Evolutionary conservation across 2,113 vertebrate genomes (phyloP), one percentile per base, ranked within the genome.

Genomic region (Pseudorectes ferrugineus): DNA sequence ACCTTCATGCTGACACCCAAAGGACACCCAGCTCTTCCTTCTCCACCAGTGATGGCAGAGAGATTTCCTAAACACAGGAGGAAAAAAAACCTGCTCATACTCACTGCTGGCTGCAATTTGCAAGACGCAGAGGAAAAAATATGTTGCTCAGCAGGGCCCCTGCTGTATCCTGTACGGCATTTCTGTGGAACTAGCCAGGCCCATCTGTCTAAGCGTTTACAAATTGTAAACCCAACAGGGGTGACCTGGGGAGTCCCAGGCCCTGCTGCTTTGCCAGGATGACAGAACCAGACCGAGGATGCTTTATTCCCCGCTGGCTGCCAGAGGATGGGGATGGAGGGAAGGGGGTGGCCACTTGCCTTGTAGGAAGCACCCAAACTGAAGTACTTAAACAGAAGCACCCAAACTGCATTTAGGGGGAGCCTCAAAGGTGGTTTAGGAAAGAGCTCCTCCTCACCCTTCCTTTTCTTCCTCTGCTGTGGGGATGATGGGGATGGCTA

Each of bases 81-180:
- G 31, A 24, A 63, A 94, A 86, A 83, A 38, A 21, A 1, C 4
- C 61, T 65, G 24, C 55, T 72, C 11, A 3, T 61, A 36, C 33
- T 85, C 66, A 68, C 62, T 70, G 77, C 70, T 95, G 74, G 78
- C 85, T 83, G 81, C 1, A 9, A 82, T 93, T 96, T 89, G 63
- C 61, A 90, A 94, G 48, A 71, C 0, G 0, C 23, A 92, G 75
- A 93, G 90, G 85, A 92, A 95, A 95, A 96, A 96, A 88, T 93
- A 93, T 33, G n/a, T 35, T 93, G 74, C 85, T 92, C 94, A 80
- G 88, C 78, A 66, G 95, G 87, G 88, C 63, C 63, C 43, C 94
- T 76, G 67, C 75, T 88, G 71, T 49, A 91, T 85, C 78, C 89
- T 97, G 93, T 93, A 67, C 2, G 6, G 85, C 75, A 92, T 66